Evolutionary conservation across 2,113 vertebrate species (phyloP).

Genomic region (Telmatochromis sp.): DNA sequence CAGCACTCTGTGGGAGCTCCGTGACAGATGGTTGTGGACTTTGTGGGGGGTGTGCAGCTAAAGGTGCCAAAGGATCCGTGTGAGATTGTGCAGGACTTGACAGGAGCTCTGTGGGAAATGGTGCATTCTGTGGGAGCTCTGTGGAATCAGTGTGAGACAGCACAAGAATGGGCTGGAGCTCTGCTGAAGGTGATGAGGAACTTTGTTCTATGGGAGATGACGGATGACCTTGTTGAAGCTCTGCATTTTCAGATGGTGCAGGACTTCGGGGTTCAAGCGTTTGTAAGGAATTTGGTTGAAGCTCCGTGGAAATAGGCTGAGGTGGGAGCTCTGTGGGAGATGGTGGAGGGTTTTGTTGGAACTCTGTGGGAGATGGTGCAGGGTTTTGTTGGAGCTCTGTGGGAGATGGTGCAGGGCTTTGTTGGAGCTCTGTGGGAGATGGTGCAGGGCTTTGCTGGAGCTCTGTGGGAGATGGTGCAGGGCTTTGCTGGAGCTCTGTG

Average conservation of each 20-base stretch:
- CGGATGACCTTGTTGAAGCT: background rate
- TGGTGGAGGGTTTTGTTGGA: accelerated
- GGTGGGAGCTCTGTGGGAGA: background rate
- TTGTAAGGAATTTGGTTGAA: background rate
- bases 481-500: background rate
- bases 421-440: accelerated
- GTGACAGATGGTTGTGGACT: background rate
- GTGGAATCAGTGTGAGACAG: background rate
- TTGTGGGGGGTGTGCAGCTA: background rate
- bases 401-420: background rate
- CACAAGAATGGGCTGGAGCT: background rate
- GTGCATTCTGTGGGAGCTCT: background rate
- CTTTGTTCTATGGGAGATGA: background rate
- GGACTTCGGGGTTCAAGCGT: background rate
- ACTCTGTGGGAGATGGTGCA: background rate
- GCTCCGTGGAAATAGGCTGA: background rate
- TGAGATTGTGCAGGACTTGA: background rate
- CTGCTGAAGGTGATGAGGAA: background rate
- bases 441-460: accelerated
- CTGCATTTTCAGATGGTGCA: background rate
- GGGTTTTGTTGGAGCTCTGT: background rate
- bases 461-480: background rate
- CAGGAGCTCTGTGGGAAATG: background rate
- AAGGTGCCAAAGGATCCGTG: background rate
- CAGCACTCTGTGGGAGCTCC: background rate